These are phyloP conservation scores for Chironomus striatipennis DNA, from an alignment of 1,140 invertebrate species.

Conservation along the genomic window DNA sequence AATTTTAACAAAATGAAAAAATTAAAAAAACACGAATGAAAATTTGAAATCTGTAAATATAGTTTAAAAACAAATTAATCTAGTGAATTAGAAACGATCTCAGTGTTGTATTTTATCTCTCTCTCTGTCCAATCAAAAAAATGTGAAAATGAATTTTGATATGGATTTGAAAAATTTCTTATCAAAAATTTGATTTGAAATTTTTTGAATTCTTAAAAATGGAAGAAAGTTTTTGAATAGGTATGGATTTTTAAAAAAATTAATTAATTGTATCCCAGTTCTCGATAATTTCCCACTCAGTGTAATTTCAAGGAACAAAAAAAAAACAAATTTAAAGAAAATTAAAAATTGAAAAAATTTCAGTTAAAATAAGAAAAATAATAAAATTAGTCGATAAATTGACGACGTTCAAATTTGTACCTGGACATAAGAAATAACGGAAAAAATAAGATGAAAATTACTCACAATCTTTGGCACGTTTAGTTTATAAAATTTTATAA, in stretches of 20 bases:
- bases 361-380: too few species aligned
- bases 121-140: constrained; percentile 9
- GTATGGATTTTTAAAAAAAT: too few species aligned
- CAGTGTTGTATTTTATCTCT: constrained; percentile 16
- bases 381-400: neutral
- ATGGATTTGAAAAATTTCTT: neutral
- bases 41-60: neutral
- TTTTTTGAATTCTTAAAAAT: too few species aligned
- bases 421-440: neutral
- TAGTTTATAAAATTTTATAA: neutral
- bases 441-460: neutral
- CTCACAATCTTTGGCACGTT: neutral
- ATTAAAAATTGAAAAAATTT: neutral
- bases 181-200: neutral
- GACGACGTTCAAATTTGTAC: constrained; percentile 12
- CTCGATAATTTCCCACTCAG: too few species aligned
- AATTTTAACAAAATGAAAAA: neutral
- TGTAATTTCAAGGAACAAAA: neutral
- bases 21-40: neutral
- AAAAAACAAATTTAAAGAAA: neutral
- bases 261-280: too few species aligned
- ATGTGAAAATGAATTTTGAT: neutral
- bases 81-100: constrained; percentile 20
- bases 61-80: neutral
- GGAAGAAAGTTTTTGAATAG: too few species aligned